Conservation (phyloP, 2,113 vertebrate genomes). For the Aphelocoma coerulescens region DNA sequence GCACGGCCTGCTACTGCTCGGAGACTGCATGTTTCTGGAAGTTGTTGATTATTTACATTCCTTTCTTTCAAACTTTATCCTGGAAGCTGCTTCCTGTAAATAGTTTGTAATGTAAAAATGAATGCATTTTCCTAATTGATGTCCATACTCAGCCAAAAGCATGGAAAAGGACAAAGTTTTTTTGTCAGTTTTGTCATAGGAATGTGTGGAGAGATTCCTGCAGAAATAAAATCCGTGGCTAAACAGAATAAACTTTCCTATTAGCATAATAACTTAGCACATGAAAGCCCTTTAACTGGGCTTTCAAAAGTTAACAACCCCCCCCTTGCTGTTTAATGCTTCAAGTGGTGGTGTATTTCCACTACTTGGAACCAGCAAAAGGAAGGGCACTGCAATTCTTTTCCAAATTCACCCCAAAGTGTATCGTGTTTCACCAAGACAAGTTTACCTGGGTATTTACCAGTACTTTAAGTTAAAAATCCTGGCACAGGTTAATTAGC, state of each 20-base stretch:
- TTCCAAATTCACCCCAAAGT: not conserved
- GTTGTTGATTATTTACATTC: slow-evolving; percentile 39
- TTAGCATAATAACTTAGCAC: not conserved
- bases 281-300: not conserved
- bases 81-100: slow-evolving; percentile 19
- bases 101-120: not conserved
- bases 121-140: not conserved
- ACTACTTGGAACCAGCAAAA: not conserved
- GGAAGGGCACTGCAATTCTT: not conserved
- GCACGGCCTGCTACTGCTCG: not conserved
- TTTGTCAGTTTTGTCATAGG: not conserved
- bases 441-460: not conserved
- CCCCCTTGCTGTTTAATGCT: not conserved
- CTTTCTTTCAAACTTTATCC: not conserved
- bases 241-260: not conserved
- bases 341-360: not conserved
- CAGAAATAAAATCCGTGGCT: not conserved
- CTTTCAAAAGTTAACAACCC: not conserved
- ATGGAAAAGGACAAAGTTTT: not conserved
- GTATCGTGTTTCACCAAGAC: not conserved
- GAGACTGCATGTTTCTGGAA: not conserved
- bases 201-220: not conserved
- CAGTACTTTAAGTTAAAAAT: not conserved
- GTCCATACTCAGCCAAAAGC: not conserved
- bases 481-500: not conserved